Base-by-base conservation (phyloP, 2,888 invertebrate genomes). In the Itoplectis maculator region DNA sequence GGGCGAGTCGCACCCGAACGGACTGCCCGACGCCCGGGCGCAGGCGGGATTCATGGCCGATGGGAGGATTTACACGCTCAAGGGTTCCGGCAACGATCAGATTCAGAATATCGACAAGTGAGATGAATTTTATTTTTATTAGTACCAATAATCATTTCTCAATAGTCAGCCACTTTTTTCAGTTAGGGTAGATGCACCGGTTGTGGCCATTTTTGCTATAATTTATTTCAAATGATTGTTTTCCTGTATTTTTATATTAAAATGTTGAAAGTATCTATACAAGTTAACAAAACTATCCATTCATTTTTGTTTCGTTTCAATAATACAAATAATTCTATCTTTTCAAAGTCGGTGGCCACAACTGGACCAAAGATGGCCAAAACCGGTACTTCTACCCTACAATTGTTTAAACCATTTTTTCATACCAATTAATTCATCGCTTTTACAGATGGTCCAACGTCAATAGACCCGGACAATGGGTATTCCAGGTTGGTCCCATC, bases 11-110 rank as follows among this genome's bases (percentile, higher is more conserved):
- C 96, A 96, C 86, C 95, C 95, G n/a, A 94, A 95, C n/a, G 96
- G 95, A 35, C 91, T 97, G 63, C 97, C 97, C 0, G 98, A 99
- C 90, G 97, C 98, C 0, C 96, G 97, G 87, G 98, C 98, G 0
- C 99, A 99, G 93, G 98, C 97, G 70, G 99, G 99, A 2, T 96
- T 99, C 88, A 95, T 98, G 84, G 96, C 96, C 83, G 97, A 98
- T 91, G 97, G 97, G 51, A 95, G 96, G 79, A 93, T 95, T 75
- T 96, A 95, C 88, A 95, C 95, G 2, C 94, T 99, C 20, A 96
- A 96, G 81, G 97, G 97, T 74, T 99, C 99, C 13, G 99, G 98
- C 56, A 97, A 97, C n/a, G 97, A 98, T 91, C 97, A 97, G 93
- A 96, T 97, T 85, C 94, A 95, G 87, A 96, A 96, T 91, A 94